A percentile compares a stretch with the other conserved stretches of the same genome.
Evolutionary conservation across 2,797 vertebrate genomes (phyloP).

Genomic region (Buceros bicornis): DNA sequence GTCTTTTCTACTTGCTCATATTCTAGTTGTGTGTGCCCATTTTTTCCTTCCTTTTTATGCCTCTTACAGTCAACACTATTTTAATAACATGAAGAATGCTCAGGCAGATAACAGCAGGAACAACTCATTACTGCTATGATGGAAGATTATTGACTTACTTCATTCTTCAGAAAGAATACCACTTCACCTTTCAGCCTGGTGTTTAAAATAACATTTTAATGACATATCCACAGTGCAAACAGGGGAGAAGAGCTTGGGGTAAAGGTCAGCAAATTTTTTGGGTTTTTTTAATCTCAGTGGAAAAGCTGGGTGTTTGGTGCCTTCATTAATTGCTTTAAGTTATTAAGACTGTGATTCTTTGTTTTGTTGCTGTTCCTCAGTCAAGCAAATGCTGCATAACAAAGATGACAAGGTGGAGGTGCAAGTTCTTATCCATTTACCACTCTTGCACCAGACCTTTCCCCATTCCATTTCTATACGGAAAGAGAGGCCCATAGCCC

Average conservation of each 20-base stretch:
- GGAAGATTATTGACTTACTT: constrained; percentile 6
- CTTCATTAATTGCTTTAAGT: neutral
- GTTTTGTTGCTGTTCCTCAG: neutral
- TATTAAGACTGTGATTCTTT: neutral
- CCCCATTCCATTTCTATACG: neutral
- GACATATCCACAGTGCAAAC: constrained; percentile 14
- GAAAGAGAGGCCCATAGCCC: neutral
- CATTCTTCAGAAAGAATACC: neutral
- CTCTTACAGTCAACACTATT: constrained; percentile 32
- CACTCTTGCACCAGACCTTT: neutral
- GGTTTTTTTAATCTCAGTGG: neutral
- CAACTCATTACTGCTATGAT: constrained; percentile 16
- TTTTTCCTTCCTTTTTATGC: constrained; percentile 25
- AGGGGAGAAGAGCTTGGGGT: neutral
- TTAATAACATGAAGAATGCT: constrained; percentile 29
- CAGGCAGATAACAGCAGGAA: neutral
- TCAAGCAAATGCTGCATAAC: neutral
- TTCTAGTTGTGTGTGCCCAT: neutral
- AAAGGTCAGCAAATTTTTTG: neutral
- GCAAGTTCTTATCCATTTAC: neutral
- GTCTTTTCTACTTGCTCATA: neutral
- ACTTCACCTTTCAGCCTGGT: neutral
- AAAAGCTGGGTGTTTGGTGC: neutral
- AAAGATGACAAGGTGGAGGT: neutral
- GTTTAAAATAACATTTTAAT: constrained; percentile 41